Evolutionary conservation across 2,888 invertebrate species (phyloP), one percentile per base, ranked within the genome.

Genomic region (Tetramorium bicarinatum): DNA sequence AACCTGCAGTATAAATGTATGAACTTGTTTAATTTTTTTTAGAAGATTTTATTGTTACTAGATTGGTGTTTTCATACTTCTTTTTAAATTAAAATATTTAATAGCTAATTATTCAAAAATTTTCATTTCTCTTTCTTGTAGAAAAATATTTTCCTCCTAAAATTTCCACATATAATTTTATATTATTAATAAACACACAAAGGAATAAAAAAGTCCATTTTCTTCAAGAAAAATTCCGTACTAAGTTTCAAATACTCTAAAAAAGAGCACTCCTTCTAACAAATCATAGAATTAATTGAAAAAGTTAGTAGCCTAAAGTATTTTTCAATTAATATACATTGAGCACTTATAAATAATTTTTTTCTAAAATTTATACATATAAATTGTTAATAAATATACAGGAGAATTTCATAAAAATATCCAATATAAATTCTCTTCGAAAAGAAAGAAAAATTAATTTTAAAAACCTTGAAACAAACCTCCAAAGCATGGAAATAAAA

Each of bases 351-450:
- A 3, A 64, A 41, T 64, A 7, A 64, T 41, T 41, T 62, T 38
- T n/a, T 21, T 21, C 2, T 29, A 41, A 21, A 49, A 64, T 62
- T 38, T 62, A 38, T 11, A 4, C 11, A 18, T 34, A 8, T 61
- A 61, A 61, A 34, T 34, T 64, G 21, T 62, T 64, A 64, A 62
- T 34, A 62, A 62, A n/a, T 21, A 41, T 34, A 7, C 7, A 61
- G 29, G n/a, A 41, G 34, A 34, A 3, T 34, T 61, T 34, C 34
- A 61, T 29, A 59, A n/a, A 61, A 61, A 2, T 18, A 61, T 34
- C 1, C 9, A 18, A 59, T 3, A 34, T 61, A 34, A 34, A 34
- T 62, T 41, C n/a, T 62, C n/a, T 13, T 62, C 21, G 3, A 62
- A n/a, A 62, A 6, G 38, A n/a, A n/a, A 25, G 25, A 25, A 25